A percentile compares a stretch with the other conserved stretches of the same genome.
Conservation (phyloP, 2,888 invertebrate genomes). For the Aphidius colemani region DNA sequence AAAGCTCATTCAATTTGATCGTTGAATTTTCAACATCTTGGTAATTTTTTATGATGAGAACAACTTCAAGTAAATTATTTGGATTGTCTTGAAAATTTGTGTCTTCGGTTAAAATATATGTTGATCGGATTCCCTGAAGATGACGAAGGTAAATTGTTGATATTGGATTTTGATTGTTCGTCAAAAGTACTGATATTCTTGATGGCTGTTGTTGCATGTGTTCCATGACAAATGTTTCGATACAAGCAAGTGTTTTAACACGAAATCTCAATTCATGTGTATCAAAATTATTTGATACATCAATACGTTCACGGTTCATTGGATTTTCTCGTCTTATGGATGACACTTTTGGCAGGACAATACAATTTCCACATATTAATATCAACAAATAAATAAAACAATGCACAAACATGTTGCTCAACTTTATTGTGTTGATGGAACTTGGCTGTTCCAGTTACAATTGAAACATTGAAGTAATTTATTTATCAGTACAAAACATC, state of each 20-base stretch:
- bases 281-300: too few species aligned
- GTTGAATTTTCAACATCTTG: conserved; percentile 27
- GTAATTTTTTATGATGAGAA: conserved; percentile 37
- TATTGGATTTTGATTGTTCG: conserved; percentile 14
- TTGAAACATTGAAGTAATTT: too few species aligned
- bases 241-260: conserved; percentile 30
- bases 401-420: too few species aligned
- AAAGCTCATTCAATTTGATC: conserved; percentile 32
- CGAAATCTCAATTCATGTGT: too few species aligned
- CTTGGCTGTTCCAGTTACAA: too few species aligned
- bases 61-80: conserved; percentile 16
- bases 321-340: too few species aligned
- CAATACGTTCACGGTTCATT: too few species aligned
- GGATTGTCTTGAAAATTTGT: conserved; percentile 2
- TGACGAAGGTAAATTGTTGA: conserved; percentile 22
- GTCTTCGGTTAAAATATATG: conserved; percentile 26
- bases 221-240: conserved; percentile 31
- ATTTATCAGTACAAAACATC: too few species aligned
- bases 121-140: conserved; percentile 24
- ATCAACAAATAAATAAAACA: too few species aligned
- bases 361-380: too few species aligned
- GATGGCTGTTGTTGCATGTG: conserved; percentile 23
- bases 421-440: too few species aligned
- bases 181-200: conserved; percentile 28
- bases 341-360: too few species aligned